Conservation (phyloP, 2,113 vertebrate genomes). For the Cephalopterus ornatus region DNA sequence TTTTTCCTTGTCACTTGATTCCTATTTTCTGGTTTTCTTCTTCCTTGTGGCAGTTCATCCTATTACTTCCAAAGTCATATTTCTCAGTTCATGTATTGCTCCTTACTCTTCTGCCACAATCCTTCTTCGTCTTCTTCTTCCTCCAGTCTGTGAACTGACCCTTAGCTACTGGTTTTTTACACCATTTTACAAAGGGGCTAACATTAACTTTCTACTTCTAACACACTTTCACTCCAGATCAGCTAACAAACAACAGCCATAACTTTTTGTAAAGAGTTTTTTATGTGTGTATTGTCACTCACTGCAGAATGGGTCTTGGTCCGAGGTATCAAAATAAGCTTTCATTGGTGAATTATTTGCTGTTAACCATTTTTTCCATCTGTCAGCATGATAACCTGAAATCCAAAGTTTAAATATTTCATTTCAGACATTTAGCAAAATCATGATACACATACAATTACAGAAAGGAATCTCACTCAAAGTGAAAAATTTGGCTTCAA, state of each 20-base stretch:
- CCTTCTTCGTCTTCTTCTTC: neutral
- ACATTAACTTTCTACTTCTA: neutral
- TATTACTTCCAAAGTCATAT: neutral
- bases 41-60: neutral
- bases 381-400: constrained; percentile 82
- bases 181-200: neutral
- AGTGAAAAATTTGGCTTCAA: neutral
- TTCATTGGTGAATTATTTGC: constrained; percentile 59
- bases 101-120: neutral
- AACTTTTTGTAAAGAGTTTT: neutral
- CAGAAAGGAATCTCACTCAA: neutral
- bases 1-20: neutral
- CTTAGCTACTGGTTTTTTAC: neutral
- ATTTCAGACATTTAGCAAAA: neutral
- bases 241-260: neutral
- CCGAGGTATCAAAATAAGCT: constrained; percentile 85
- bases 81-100: neutral
- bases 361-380: constrained; percentile 78
- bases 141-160: neutral
- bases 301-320: constrained; percentile 83
- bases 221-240: neutral
- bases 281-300: constrained; percentile 48
- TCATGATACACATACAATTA: neutral
- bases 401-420: neutral
- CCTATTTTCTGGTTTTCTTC: neutral